phyloP scores from a whole-genome alignment of 1,140 invertebrate genomes.

The Ips nitidus region DNA sequence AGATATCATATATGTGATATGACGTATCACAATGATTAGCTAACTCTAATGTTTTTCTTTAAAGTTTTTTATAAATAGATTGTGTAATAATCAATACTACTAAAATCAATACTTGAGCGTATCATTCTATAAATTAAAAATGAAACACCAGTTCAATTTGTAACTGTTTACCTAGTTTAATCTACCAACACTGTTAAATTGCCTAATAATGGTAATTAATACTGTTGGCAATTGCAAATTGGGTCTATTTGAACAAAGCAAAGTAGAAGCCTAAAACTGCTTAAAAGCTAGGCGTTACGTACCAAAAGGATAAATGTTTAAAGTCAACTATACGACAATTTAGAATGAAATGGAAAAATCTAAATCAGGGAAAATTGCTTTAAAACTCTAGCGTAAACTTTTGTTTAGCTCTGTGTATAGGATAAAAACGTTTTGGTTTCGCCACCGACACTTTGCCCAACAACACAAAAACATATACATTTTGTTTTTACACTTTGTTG shows the following conservation, averaged over 20 bases:
- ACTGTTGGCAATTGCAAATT: conserved; percentile 3
- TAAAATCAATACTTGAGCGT: not conserved
- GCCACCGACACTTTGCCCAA: conserved; percentile 19
- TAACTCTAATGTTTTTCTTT: no score
- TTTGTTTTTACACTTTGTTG: conserved; percentile 19
- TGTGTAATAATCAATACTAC: no score
- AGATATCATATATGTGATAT: no score
- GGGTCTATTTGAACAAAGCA: not conserved
- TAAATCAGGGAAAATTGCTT: conserved; percentile 28
- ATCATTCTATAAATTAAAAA: not conserved
- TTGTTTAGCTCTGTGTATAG: conserved; percentile 7
- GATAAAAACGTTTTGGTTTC: conserved; percentile 22
- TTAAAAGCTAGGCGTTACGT: conserved; percentile 4
- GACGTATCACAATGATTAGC: no score
- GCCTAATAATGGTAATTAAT: conserved; percentile 14
- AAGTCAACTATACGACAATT: conserved; percentile 23
- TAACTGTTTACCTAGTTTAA: conserved; percentile 5
- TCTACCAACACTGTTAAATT: conserved; percentile 1
- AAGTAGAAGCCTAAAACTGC: conserved; percentile 7
- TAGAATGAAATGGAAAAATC: conserved; percentile 18
- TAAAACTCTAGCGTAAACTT: conserved; percentile 23
- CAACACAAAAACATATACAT: conserved; percentile 15
- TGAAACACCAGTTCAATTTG: not conserved
- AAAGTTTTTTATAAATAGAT: no score
- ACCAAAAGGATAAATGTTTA: conserved; percentile 21